Conservation (phyloP, 2,888 invertebrate genomes). For the Cephus spinipes region DNA sequence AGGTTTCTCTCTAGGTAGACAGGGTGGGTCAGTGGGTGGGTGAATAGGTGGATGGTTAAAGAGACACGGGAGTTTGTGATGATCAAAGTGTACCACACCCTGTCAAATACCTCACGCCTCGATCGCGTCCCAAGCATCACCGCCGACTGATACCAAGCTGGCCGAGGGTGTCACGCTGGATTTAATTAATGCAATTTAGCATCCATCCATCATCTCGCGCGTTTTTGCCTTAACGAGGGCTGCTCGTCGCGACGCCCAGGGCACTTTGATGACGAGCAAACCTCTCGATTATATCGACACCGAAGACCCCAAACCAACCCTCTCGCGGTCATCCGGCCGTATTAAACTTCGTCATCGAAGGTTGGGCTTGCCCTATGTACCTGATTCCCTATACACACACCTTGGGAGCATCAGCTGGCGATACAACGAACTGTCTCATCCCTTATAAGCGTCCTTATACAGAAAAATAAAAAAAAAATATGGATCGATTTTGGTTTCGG, state of each 20-base stretch:
- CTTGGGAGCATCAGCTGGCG: conserved; percentile 37
- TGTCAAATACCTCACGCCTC: conserved; percentile 58
- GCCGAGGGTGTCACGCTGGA: conserved; percentile 61
- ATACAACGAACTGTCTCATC: conserved; percentile 25
- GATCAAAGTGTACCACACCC: conserved; percentile 62
- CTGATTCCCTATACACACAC: neutral
- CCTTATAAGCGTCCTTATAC: too few species aligned
- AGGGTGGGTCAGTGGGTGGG: too few species aligned
- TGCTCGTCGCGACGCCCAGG: conserved; percentile 31
- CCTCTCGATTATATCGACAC: conserved; percentile 60
- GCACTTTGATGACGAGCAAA: conserved; percentile 55
- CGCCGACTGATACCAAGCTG: conserved; percentile 54
- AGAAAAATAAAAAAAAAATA: too few species aligned
- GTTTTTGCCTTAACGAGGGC: conserved; percentile 64
- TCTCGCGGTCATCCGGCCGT: conserved; percentile 47
- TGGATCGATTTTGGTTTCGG: too few species aligned
- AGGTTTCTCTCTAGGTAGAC: too few species aligned
- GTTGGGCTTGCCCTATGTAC: neutral
- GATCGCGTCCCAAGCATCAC: conserved; percentile 48
- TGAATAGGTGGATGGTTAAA: too few species aligned
- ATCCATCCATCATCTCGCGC: conserved; percentile 65
- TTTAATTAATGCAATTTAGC: conserved; percentile 66
- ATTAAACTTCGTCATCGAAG: conserved; percentile 35
- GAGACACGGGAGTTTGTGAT: conserved; percentile 40
- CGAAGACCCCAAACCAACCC: conserved; percentile 38